Evolutionary conservation across 2,888 invertebrate genomes (phyloP).

Genomic region (Drosophila monieri): DNA sequence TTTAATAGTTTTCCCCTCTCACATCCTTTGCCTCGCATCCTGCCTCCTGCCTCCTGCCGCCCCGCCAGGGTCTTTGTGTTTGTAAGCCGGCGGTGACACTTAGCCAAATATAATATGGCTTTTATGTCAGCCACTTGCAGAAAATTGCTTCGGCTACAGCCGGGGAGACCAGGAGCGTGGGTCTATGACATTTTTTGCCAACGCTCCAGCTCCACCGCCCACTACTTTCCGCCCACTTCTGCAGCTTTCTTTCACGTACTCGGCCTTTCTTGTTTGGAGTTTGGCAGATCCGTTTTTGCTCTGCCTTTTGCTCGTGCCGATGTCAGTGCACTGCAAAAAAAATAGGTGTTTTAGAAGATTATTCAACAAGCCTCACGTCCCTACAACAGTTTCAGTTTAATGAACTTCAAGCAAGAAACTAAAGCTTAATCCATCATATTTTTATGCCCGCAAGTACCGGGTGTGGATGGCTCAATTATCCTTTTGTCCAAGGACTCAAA

Average conservation of each 20-base stretch:
- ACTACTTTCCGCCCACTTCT: slow-evolving; percentile 1
- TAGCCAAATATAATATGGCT: slow-evolving; percentile 78
- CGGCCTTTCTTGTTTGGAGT: slow-evolving; percentile 30
- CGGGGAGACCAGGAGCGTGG: no score
- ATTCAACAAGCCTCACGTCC: neutral
- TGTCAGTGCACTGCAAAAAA: slow-evolving; percentile 12
- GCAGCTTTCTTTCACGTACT: slow-evolving; percentile 24
- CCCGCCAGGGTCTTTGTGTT: slow-evolving; percentile 12
- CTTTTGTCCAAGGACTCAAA: neutral
- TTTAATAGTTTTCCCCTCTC: slow-evolving; percentile 67
- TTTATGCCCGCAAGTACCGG: no score
- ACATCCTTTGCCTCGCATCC: no score
- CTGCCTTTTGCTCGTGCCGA: slow-evolving; percentile 5
- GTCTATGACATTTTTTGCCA: slow-evolving; percentile 11
- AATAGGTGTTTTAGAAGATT: neutral
- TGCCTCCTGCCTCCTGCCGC: no score
- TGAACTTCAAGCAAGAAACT: no score
- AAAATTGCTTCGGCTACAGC: slow-evolving; percentile 64
- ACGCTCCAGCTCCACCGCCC: neutral
- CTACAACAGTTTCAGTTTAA: neutral
- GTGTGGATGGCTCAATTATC: neutral
- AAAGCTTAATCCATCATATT: no score
- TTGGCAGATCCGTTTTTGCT: slow-evolving; percentile 33
- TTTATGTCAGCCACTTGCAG: slow-evolving; percentile 77
- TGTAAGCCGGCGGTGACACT: slow-evolving; percentile 71